Conservation (phyloP, 2,797 vertebrate species). For the Pangasius macronema region DNA sequence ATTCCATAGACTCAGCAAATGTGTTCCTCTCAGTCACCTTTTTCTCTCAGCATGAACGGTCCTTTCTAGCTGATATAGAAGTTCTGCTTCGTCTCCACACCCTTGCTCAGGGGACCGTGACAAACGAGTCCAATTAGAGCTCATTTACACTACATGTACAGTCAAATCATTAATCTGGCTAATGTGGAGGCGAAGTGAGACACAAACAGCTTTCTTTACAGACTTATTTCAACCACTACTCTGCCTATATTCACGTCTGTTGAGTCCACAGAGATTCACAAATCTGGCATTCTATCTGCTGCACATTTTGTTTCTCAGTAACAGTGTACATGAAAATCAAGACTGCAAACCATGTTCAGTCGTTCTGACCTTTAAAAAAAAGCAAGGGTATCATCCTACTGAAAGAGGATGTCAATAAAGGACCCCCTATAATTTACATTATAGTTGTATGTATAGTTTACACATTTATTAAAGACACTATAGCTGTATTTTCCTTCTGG, state of each 20-base stretch:
- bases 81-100: constrained; percentile 47
- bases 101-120: constrained; percentile 57
- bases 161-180: constrained; percentile 69
- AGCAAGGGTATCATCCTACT: background rate
- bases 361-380: background rate
- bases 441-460: background rate
- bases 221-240: constrained; percentile 46
- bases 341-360: background rate
- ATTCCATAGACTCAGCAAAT: constrained; percentile 39
- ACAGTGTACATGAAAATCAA: too few species aligned
- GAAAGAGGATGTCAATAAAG: background rate
- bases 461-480: background rate
- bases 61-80: constrained; percentile 43
- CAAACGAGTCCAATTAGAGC: constrained; percentile 67
- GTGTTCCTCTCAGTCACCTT: constrained; percentile 10
- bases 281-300: background rate
- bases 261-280: background rate
- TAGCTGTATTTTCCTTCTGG: background rate
- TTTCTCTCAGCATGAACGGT: constrained; percentile 10
- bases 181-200: constrained; percentile 54
- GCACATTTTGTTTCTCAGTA: background rate
- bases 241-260: background rate
- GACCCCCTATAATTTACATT: background rate
- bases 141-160: constrained; percentile 62
- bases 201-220: constrained; percentile 41